Conservation (phyloP, 2,113 vertebrate species). For the rabbit (Oryctolagus cuniculus) region mOryCun1.1 NC_091435.1:87605001-87605500, state of each 20-base stretch:
- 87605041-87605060: neutral
- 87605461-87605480: neutral
- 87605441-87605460: neutral
- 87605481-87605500: neutral
- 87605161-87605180: neutral
- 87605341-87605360: neutral
- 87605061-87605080: neutral
- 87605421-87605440: neutral
- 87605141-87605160: neutral
- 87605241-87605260: neutral
- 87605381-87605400: neutral
- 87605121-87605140: neutral
- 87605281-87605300: neutral
- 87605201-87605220: neutral
- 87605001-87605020: neutral
- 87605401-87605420: neutral
- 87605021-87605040: neutral
- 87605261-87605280: neutral
- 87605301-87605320: neutral
- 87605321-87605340: neutral
- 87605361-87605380: neutral
- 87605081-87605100: too few relatives aligned
- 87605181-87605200: neutral
- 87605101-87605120: neutral
- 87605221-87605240: neutral